phyloP scores from a whole-genome alignment of 1,140 invertebrate genomes.

The Leptonema lineaticorne region DNA sequence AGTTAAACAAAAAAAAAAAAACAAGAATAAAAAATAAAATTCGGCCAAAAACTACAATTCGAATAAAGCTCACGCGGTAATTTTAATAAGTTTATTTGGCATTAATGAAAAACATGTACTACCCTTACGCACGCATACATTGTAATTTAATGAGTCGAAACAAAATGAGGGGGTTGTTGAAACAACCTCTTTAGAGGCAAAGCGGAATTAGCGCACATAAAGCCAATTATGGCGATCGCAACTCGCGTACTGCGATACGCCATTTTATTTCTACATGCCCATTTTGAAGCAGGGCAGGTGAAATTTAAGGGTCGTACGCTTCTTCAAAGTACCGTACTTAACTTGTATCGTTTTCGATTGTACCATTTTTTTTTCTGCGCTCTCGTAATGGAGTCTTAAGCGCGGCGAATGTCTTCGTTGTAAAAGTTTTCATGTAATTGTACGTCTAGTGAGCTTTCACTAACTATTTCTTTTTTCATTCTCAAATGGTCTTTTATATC shows the following conservation, averaged over 20 bases:
- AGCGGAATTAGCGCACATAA: constrained; percentile 4
- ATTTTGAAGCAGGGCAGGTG: background rate
- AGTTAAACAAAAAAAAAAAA: too few species aligned
- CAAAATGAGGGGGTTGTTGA: constrained; percentile 15
- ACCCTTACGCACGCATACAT: background rate
- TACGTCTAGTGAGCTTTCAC: too few species aligned
- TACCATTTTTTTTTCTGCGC: too few species aligned
- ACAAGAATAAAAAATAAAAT: too few species aligned
- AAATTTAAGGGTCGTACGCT: too few species aligned
- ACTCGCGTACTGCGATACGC: background rate
- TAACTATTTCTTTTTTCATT: too few species aligned
- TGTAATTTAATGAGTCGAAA: constrained; percentile 18
- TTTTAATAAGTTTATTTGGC: constrained; percentile 4
- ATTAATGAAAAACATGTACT: background rate
- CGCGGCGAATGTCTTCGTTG: too few species aligned
- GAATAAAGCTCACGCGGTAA: background rate
- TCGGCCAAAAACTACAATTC: background rate
- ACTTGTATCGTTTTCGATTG: too few species aligned
- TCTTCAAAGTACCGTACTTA: too few species aligned
- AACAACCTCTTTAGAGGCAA: constrained; percentile 7
- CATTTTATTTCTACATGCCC: background rate
- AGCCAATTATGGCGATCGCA: constrained; percentile 10
- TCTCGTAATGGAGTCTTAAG: too few species aligned
- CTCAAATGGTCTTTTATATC: too few species aligned
- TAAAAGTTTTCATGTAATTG: too few species aligned